Conservation (phyloP, 2,113 vertebrate species). For the Chinchilla lanigera region DNA sequence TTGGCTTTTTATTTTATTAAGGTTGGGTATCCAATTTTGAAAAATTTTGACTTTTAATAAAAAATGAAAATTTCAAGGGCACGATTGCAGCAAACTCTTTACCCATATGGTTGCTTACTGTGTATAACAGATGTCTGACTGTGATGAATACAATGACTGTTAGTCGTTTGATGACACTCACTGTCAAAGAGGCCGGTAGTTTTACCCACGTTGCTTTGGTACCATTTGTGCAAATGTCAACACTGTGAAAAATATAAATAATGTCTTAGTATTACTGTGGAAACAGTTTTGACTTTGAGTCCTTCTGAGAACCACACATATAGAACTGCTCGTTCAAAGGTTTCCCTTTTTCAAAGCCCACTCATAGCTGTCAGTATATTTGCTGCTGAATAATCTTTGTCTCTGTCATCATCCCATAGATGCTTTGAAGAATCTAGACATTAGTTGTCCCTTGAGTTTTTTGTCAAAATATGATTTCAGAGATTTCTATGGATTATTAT, state of each 20-base stretch:
- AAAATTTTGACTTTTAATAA: not conserved
- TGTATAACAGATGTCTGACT: not conserved
- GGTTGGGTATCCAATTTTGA: not conserved
- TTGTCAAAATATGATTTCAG: not conserved
- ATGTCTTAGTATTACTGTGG: not conserved
- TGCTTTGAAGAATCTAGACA: constrained; percentile 66
- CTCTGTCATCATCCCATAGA: constrained; percentile 56
- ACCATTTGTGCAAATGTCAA: not conserved
- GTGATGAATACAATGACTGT: not conserved
- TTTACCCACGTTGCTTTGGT: not conserved
- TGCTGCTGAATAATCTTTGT: constrained; percentile 76
- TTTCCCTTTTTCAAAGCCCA: constrained; percentile 80
- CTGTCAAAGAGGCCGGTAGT: not conserved
- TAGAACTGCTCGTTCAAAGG: not conserved
- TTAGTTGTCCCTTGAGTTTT: not conserved
- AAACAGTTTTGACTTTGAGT: not conserved
- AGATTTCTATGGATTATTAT: not conserved
- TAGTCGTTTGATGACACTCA: not conserved
- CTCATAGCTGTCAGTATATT: constrained; percentile 77
- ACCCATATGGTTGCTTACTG: not conserved
- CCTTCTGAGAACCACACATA: not conserved
- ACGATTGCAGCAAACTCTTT: not conserved
- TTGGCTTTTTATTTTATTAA: not conserved
- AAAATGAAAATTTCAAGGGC: not conserved
- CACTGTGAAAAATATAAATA: not conserved